These are phyloP conservation scores for Plotosus lineatus DNA, from an alignment of 2,113 vertebrate species.

Conservation along the genomic window DNA sequence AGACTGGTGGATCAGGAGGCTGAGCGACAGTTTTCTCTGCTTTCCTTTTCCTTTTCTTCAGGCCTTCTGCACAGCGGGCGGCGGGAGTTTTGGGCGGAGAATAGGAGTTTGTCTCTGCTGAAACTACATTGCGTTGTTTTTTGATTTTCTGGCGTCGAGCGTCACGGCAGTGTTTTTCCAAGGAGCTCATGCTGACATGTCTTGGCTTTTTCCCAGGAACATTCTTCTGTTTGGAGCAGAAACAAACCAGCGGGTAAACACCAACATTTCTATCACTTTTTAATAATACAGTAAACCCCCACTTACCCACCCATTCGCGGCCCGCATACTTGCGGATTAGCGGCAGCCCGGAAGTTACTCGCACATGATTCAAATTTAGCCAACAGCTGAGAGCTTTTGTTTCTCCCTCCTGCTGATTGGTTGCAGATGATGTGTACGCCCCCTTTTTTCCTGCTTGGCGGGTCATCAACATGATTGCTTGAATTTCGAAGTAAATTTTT, in stretches of 20 bases:
- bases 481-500: too few species aligned
- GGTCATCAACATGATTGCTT: too few species aligned
- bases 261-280: not conserved
- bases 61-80: not conserved
- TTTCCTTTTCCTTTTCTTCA: not conserved
- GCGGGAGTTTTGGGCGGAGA: not conserved
- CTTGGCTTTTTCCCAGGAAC: not conserved
- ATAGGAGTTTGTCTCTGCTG: not conserved
- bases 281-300: too few species aligned
- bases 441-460: too few species aligned
- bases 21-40: conserved; percentile 5
- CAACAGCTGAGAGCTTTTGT: too few species aligned
- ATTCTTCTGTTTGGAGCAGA: conserved; percentile 11
- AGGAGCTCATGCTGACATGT: conserved; percentile 38
- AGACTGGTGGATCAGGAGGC: conserved; percentile 43
- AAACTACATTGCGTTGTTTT: not conserved
- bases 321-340: too few species aligned
- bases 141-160: not conserved
- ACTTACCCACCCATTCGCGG: too few species aligned
- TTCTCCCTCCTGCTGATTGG: too few species aligned
- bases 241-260: not conserved
- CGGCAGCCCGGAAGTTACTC: too few species aligned
- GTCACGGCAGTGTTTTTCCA: not conserved
- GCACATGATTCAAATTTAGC: too few species aligned
- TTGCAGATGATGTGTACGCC: too few species aligned